phyloP scores from a whole-genome alignment of 1,140 invertebrate genomes.

The Ceratosolen fusciceps region DNA sequence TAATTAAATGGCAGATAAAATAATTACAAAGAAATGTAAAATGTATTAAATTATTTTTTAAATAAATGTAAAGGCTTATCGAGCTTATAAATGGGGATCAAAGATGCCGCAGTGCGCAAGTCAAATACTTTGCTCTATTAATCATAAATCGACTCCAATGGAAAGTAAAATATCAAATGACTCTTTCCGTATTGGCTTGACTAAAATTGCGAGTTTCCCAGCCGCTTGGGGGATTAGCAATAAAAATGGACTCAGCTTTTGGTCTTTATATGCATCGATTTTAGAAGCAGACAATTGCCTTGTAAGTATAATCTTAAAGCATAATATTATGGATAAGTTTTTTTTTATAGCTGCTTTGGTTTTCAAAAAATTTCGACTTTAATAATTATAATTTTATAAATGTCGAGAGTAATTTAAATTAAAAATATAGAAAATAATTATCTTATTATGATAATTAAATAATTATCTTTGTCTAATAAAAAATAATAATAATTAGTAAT shows the following conservation, averaged over 20 bases:
- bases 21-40: no score
- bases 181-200: constrained; percentile 72
- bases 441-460: no score
- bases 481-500: no score
- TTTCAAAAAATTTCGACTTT: no score
- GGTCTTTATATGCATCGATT: constrained; percentile 77
- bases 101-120: constrained; percentile 80
- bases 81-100: constrained; percentile 81
- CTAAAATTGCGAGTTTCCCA: constrained; percentile 81
- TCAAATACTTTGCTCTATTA: constrained; percentile 83
- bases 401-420: no score
- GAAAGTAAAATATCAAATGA: constrained; percentile 50
- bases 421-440: no score
- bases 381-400: no score
- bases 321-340: no score
- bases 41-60: no score
- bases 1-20: no score
- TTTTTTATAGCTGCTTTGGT: no score
- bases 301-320: constrained; percentile 64
- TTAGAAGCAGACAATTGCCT: constrained; percentile 75
- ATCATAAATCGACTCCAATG: constrained; percentile 72
- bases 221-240: constrained; percentile 79
- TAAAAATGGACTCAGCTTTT: constrained; percentile 75
- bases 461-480: no score
- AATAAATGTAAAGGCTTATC: constrained; percentile 74